These are phyloP conservation scores for Meta bourneti DNA, from an alignment of 2,888 invertebrate species.

Conservation along the genomic window DNA sequence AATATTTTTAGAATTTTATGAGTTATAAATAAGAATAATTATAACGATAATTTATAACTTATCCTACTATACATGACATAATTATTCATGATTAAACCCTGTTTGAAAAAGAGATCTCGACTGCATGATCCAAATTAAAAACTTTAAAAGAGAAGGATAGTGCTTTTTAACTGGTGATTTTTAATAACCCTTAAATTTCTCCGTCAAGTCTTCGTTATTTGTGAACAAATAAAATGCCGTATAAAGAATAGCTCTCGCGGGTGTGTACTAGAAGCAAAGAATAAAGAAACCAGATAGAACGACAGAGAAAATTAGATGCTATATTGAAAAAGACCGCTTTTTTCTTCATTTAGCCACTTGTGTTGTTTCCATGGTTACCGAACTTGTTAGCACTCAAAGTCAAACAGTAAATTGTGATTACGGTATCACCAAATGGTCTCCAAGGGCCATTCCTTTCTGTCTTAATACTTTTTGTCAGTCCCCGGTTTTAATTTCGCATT, in stretches of 20 bases:
- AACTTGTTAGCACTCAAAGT: conserved; percentile 68
- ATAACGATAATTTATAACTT: not conserved
- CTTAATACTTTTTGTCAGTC: conserved; percentile 24
- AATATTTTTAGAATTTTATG: no score
- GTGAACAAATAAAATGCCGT: conserved; percentile 23
- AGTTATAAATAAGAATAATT: not conserved
- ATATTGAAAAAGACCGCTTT: conserved; percentile 37
- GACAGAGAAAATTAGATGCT: conserved; percentile 42
- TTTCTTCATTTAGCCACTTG: not conserved
- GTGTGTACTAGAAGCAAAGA: not conserved
- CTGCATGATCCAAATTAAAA: not conserved
- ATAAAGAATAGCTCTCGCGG: conserved; percentile 15
- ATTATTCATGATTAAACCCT: not conserved
- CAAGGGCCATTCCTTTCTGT: not conserved
- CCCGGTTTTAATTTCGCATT: conserved; percentile 30
- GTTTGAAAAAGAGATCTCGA: not conserved
- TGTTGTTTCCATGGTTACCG: conserved; percentile 44
- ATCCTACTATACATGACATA: not conserved
- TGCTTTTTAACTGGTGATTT: conserved; percentile 15
- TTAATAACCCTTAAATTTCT: conserved; percentile 15
- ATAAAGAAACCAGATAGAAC: not conserved
- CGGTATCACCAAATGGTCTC: conserved; percentile 53
- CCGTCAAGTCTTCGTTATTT: conserved; percentile 7
- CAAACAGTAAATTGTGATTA: conserved; percentile 71
- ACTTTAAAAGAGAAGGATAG: not conserved